These are phyloP conservation scores for Microcebus lehilahytsara DNA, from an alignment of 2,113 vertebrate genomes.

Conservation along the genomic window DNA sequence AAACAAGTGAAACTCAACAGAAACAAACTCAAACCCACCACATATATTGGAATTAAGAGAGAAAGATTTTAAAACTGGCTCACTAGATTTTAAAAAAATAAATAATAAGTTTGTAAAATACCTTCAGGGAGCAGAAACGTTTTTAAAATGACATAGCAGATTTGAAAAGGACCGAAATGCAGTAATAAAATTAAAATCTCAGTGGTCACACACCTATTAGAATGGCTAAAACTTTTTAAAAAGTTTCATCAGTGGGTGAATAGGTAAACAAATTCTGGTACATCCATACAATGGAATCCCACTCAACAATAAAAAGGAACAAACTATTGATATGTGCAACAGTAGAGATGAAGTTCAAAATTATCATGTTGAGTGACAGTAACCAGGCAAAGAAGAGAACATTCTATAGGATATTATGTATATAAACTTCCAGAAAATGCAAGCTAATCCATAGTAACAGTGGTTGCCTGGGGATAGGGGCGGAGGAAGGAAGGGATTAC, in stretches of 20 bases:
- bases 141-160: background rate
- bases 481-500: background rate
- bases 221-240: background rate
- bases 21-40: background rate
- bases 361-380: background rate
- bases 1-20: background rate
- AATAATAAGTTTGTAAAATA: constrained; percentile 16
- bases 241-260: constrained; percentile 5
- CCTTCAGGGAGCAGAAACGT: background rate
- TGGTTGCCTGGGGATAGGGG: background rate
- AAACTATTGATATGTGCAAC: background rate
- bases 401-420: background rate
- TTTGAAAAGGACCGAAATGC: background rate
- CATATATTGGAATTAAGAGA: background rate
- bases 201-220: background rate
- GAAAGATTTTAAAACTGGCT: background rate
- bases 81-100: background rate
- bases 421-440: constrained; percentile 25
- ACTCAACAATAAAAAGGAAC: constrained; percentile 2
- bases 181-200: constrained; percentile 14
- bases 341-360: constrained; percentile 1
- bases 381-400: background rate
- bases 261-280: background rate
- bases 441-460: background rate
- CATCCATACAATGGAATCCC: background rate